phyloP scores from a whole-genome alignment of 2,888 invertebrate genomes.

The Ochlodes sylvanus region DNA sequence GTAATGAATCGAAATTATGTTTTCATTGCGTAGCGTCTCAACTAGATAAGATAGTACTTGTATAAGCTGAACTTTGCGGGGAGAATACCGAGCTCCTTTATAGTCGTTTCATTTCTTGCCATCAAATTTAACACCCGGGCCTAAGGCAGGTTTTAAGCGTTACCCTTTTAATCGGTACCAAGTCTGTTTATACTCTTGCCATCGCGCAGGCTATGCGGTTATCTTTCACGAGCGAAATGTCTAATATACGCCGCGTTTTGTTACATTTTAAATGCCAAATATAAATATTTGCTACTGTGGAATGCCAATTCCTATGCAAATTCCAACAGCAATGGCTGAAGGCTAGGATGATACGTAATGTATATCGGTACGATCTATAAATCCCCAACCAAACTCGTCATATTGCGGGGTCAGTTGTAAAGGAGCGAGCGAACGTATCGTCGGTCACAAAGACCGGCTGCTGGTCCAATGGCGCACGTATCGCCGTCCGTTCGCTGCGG shows the following conservation, averaged over 20 bases:
- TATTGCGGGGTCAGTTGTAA: no score
- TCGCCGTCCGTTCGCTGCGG: not conserved
- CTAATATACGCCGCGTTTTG: no score
- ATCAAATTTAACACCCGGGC: not conserved
- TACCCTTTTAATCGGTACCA: conserved; percentile 10
- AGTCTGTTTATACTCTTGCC: conserved; percentile 3
- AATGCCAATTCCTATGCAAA: no score
- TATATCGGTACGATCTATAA: no score
- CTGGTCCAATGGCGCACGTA: not conserved
- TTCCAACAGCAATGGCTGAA: no score
- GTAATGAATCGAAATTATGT: not conserved
- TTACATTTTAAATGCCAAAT: no score
- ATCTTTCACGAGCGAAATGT: no score
- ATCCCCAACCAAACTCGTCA: no score
- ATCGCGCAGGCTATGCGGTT: not conserved
- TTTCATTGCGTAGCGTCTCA: not conserved
- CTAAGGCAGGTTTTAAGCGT: not conserved
- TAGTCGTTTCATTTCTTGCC: not conserved
- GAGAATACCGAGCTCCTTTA: not conserved
- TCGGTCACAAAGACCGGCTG: no score
- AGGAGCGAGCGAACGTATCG: no score
- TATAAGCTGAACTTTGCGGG: not conserved
- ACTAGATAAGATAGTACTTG: not conserved
- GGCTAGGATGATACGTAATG: no score
- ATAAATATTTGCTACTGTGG: no score